A percentile compares a stretch with the other conserved stretches of the same genome.
phyloP scores from a whole-genome alignment of 2,797 vertebrate species.

The Clarias pachynema region DNA sequence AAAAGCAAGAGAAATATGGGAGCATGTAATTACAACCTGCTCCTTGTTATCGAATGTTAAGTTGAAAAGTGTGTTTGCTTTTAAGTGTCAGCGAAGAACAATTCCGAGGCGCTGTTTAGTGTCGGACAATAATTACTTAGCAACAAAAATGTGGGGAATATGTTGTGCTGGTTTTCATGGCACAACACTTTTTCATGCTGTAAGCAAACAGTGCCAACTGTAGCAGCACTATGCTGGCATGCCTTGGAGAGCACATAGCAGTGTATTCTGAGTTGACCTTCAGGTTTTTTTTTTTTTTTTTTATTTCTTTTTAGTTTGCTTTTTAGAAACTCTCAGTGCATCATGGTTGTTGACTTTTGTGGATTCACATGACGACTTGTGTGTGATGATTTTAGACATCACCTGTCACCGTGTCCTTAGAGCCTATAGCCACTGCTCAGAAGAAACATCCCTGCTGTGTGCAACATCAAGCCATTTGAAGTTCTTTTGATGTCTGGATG shows the following conservation, averaged over 20 bases:
- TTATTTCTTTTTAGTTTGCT: neutral
- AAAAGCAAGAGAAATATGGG: conserved; percentile 45
- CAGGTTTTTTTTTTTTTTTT: neutral
- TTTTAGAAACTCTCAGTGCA: neutral
- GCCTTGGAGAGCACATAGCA: conserved; percentile 8
- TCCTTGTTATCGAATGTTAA: conserved; percentile 37
- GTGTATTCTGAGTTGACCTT: conserved; percentile 29
- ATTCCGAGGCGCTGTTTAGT: conserved; percentile 36
- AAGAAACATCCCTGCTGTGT: conserved; percentile 5
- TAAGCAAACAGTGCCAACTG: conserved; percentile 28
- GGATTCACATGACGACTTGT: neutral
- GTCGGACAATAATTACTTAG: conserved; percentile 42
- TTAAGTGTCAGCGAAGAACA: conserved; percentile 47
- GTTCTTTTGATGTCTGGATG: conserved; percentile 39
- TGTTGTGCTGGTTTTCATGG: conserved; percentile 10
- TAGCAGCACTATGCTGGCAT: conserved; percentile 12
- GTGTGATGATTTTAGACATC: conserved; percentile 14
- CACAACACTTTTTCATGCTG: conserved; percentile 26
- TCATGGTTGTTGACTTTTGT: conserved; percentile 5
- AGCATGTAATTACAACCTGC: conserved; percentile 33
- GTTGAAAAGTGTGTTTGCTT: conserved; percentile 42
- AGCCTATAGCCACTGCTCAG: neutral
- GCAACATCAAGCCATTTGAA: conserved; percentile 24
- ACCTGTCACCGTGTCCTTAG: conserved; percentile 7
- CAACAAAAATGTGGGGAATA: conserved; percentile 26